Evolutionary conservation across 2,797 vertebrate species (phyloP).

Genomic region (Lagorchestes hirsutus): DNA sequence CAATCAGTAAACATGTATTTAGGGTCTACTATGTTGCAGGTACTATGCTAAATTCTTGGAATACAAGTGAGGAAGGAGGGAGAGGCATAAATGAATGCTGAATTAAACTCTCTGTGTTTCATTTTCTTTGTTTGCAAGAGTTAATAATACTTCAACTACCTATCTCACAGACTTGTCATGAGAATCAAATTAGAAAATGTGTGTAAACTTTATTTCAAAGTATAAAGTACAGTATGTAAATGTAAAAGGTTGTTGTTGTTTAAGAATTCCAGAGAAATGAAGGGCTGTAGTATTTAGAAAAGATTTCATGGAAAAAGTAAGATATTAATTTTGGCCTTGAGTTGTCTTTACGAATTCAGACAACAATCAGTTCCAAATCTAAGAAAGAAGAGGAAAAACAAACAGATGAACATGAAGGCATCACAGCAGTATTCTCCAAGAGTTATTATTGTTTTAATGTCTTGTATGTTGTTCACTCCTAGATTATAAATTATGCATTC

Average conservation of each 20-base stretch:
- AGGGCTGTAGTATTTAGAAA: not conserved
- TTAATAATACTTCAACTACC: too few relatives aligned
- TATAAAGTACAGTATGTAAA: not conserved
- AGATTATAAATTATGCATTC: conserved; percentile 45
- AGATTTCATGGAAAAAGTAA: conserved; percentile 32
- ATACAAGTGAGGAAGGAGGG: too few relatives aligned
- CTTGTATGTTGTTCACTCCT: conserved; percentile 17
- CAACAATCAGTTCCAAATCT: conserved; percentile 33
- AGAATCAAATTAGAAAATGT: too few relatives aligned
- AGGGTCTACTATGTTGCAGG: too few relatives aligned
- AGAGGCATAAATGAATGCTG: too few relatives aligned
- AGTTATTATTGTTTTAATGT: conserved; percentile 46
- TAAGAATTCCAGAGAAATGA: conserved; percentile 8
- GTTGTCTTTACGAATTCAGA: conserved; percentile 14
- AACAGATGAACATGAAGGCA: conserved; percentile 47
- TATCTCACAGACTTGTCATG: too few relatives aligned
- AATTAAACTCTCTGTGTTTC: too few relatives aligned
- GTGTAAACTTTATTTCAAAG: too few relatives aligned
- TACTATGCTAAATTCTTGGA: too few relatives aligned
- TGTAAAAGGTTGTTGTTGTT: conserved; percentile 7
- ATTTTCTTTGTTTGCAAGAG: too few relatives aligned
- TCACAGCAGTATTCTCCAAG: conserved; percentile 51
- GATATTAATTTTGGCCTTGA: conserved; percentile 22
- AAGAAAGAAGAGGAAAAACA: conserved; percentile 40
- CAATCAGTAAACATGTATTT: too few relatives aligned